Conservation (phyloP, 2,797 vertebrate species). For the Falco rusticolus region DNA sequence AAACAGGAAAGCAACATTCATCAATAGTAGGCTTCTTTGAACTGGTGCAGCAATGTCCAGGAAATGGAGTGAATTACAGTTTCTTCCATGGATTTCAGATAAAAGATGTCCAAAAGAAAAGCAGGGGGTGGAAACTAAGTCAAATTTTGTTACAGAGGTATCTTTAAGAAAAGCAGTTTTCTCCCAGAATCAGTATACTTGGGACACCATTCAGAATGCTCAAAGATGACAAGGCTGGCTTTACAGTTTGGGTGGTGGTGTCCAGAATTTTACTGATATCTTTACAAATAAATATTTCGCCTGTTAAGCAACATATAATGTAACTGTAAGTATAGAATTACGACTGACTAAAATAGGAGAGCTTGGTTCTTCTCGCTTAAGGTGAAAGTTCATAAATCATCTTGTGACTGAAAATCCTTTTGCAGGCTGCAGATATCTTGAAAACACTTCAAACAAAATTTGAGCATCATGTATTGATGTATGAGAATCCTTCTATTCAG, state of each 20-base stretch:
- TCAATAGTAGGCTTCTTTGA: background rate
- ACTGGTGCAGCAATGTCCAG: background rate
- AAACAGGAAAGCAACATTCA: background rate
- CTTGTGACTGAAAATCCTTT: slow-evolving; percentile 38
- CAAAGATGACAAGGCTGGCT: background rate
- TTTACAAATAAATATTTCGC: background rate
- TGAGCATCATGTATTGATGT: slow-evolving; percentile 85
- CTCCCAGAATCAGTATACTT: background rate
- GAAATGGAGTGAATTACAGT: background rate
- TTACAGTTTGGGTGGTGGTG: background rate
- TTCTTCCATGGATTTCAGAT: background rate
- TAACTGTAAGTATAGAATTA: background rate
- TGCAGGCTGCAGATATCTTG: slow-evolving; percentile 81
- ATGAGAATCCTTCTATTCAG: slow-evolving; percentile 87
- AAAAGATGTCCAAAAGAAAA: background rate
- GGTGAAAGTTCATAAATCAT: background rate
- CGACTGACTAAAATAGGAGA: background rate
- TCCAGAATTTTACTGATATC: background rate
- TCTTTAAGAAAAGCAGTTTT: background rate
- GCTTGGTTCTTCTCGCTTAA: background rate
- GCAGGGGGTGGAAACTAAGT: background rate
- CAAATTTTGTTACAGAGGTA: background rate
- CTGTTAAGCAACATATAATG: background rate
- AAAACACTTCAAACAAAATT: slow-evolving; percentile 87
- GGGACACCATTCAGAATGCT: background rate